Evolutionary conservation across 2,797 vertebrate genomes (phyloP), one percentile per base, ranked within the genome.

Genomic region (Apogon hyalosoma): DNA sequence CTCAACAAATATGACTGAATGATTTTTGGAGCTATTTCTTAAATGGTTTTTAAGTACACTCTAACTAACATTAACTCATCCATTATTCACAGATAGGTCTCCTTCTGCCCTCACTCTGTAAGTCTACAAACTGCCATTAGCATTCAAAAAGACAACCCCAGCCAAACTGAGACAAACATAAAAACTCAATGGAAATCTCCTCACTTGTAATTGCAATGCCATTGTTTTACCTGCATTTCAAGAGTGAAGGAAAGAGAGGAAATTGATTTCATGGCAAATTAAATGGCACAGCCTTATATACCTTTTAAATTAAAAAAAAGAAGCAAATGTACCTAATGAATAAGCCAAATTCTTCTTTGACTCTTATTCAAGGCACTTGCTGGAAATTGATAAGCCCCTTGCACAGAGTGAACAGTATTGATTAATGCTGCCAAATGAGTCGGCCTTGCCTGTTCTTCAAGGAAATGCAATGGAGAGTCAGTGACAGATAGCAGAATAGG

Each of bases 391-490:
- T 87, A 90, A 80, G 75, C 16, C 69, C 73, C 85, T 79, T 33
- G 66, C 63, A 46, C 65, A 52, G 79, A 83, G 69, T 77, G 83
- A 87, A 79, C 39, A 55, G 60, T 90, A 88, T 90, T 90, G 89
- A 91, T 90, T 87, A 85, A 73, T 3, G 42, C 81, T 83, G 84
- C 82, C 85, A 90, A 89, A 91, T 82, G 77, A 89, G 86, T 88
- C 77, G 57, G 82, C 73, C 80, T 69, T 50, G 60, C 73, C 77
- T 82, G 80, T 86, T 90, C 82, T 88, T 90, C 83, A 87, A 90
- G 87, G 86, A 87, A 89, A 92, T 73, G 86, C 81, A 85, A 87
- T 38, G 65, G 63, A 73, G 73, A 74, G 79, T 74, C 80, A 85
- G 82, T 84, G 86, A 91, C 88, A 86, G 82, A 90, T 84, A 80